These are phyloP conservation scores for Plutella xylostella DNA, from an alignment of 2,888 invertebrate genomes.

Conservation along the genomic window DNA sequence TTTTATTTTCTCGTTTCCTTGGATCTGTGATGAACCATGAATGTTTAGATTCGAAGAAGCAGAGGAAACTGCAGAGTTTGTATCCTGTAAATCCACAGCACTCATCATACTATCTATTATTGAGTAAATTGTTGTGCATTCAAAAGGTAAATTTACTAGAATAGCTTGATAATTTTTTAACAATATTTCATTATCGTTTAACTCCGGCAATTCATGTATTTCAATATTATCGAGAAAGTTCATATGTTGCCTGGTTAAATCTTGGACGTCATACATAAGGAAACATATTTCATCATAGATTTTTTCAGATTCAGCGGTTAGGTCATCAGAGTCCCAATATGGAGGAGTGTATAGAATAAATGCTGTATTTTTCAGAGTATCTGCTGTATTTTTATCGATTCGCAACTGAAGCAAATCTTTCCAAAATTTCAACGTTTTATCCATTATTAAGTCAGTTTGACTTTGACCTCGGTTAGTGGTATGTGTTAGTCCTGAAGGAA, in stretches of 20 bases:
- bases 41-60: not conserved
- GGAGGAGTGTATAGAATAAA: conserved; percentile 54
- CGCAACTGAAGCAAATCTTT: conserved; percentile 42
- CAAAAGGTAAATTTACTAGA: conserved; percentile 38
- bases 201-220: conserved; percentile 37
- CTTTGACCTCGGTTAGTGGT: conserved; percentile 49
- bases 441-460: conserved; percentile 40
- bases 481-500: conserved; percentile 37
- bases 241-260: conserved; percentile 54
- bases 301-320: conserved; percentile 41
- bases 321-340: conserved; percentile 35
- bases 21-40: not conserved
- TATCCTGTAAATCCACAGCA: not conserved
- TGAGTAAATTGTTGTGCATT: conserved; percentile 44
- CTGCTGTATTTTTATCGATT: conserved; percentile 32
- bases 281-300: conserved; percentile 64
- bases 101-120: conserved; percentile 42
- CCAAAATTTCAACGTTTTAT: conserved; percentile 46
- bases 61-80: not conserved
- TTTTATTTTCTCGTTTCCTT: conserved; percentile 12
- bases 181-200: conserved; percentile 21
- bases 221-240: conserved; percentile 60
- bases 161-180: conserved; percentile 27
- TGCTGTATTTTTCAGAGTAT: conserved; percentile 48
- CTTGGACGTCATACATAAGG: conserved; percentile 65